Evolutionary conservation across 92 coral and sea anemone genomes (phyloP), one percentile per base, ranked within the genome.

Genomic region (Epizoanthus stellaris): DNA sequence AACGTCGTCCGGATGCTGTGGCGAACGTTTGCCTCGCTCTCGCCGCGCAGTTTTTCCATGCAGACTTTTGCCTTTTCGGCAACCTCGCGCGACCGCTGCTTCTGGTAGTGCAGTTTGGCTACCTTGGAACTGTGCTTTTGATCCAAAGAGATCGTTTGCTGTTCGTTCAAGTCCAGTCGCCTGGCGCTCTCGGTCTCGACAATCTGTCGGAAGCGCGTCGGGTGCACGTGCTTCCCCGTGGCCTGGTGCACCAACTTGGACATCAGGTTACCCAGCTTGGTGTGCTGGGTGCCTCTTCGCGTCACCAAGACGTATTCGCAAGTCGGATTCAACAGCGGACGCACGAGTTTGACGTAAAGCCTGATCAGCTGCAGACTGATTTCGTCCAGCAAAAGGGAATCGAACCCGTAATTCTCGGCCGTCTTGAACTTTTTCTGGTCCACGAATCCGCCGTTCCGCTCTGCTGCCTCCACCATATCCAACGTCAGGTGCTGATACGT

Each of bases 231-330:
- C 63, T 88, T 88, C 8, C 86, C 89, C 2, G 81, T 88, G 5
- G 93, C 93, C 20, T 84, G 77, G 63, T 82, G 80, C 8, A 90
- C 91, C 70, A 88, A 38, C 66, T 80, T 75, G 69, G 88, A 73
- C 81, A 87, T 85, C 12, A 77, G 56, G 3, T 89, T 71, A 0
- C 81, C 88, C 1, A 85, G 47, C 47, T 89, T 89, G 67, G 17
- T 76, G 91, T 84, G 80, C 62, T 88, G 91, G 6, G 80, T 67
- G 19, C 81, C 87, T 40, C 82, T 83, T 17, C 92, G 56, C 52
- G 89, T 85, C 57, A 89, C 92, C 68, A 89, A 74, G 0, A 89
- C 87, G 53, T 79, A 89, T 19, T 87, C 85, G 81, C 93, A 87
- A 11, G 65, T 63, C 12, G 87, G 91, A 12, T 86, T 67, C 14